Evolutionary conservation across 92 coral and sea anemone genomes (phyloP).

Genomic region (Porites evermanni): DNA sequence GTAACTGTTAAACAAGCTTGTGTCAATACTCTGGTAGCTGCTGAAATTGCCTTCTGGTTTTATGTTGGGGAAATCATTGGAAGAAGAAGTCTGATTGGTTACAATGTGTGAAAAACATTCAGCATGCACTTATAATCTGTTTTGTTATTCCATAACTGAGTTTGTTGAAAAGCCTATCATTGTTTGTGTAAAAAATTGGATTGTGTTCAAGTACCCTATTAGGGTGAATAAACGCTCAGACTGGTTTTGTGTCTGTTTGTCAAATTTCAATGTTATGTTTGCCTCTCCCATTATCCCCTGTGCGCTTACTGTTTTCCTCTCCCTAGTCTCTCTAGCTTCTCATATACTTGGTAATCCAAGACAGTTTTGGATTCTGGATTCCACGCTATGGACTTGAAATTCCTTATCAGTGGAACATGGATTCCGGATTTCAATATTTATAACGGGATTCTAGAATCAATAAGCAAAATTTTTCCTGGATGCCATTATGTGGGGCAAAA

Average conservation of each 20-base stretch:
- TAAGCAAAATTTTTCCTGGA: too few relatives aligned
- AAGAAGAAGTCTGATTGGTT: slow-evolving; percentile 92
- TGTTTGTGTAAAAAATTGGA: slow-evolving; percentile 13
- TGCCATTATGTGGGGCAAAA: too few relatives aligned
- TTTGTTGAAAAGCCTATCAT: slow-evolving; percentile 8
- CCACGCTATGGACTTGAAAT: too few relatives aligned
- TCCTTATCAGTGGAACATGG: too few relatives aligned
- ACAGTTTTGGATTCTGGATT: too few relatives aligned
- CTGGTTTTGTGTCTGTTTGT: not conserved
- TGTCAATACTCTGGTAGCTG: slow-evolving; percentile 91
- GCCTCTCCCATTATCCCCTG: too few relatives aligned
- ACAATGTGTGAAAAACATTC: slow-evolving; percentile 76
- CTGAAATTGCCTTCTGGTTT: slow-evolving; percentile 98
- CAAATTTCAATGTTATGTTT: too few relatives aligned
- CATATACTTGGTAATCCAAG: too few relatives aligned
- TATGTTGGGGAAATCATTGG: slow-evolving; percentile 99
- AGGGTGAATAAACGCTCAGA: slow-evolving; percentile 1
- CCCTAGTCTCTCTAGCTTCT: too few relatives aligned
- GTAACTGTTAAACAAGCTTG: slow-evolving; percentile 92
- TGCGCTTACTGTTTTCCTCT: too few relatives aligned
- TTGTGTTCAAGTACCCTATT: not conserved
- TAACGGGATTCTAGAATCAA: too few relatives aligned
- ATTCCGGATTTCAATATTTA: too few relatives aligned
- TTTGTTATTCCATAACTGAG: not conserved
- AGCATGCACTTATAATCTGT: slow-evolving; percentile 9